Evolutionary conservation across 2,113 vertebrate genomes (phyloP), one percentile per base, ranked within the genome.

Genomic region (Xiphias gladius): DNA sequence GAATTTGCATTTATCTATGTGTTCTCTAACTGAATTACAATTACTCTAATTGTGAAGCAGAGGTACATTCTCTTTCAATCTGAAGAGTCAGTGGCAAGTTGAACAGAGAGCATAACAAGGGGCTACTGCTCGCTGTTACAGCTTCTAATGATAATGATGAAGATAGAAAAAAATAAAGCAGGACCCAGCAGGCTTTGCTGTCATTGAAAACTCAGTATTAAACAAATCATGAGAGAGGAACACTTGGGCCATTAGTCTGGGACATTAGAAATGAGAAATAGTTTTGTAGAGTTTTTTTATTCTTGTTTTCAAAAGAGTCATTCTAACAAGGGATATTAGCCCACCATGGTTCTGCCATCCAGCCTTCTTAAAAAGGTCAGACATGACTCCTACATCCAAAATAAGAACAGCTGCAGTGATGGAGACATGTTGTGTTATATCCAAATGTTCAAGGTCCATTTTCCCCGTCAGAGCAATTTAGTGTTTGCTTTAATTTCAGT

Each of bases 391-490:
- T 30, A 52, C 24, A 77, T 73, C 57, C 48, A 61, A 68, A 77
- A 80, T 24, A 77, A 83, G 17, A 83, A 16, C 57, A 50, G 30
- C 63, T 24, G n/a, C 59, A 76, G 28, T 59, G 46, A 66, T 8
- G 52, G 24, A 69, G 62, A 63, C 11, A 19, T 54, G 14, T 48
- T 59, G 37, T 46, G 65, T 79, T 39, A 37, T 19, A 57, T 66
- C 50, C 20, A 69, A 76, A 73, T 55, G 13, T 71, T 67, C 28
- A 52, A 43, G 20, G 55, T 22, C 75, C 50, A 80, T 76, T 76
- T 76, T 61, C 50, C 14, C 63, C 57, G 58, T 70, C 79, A 63
- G 24, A 41, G 28, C 58, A 76, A 84, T 80, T 65, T 80, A 52
- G 28, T 0, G 13, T 79, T 81, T 62, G 30, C 37, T 65, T 82